These are phyloP conservation scores for Eulithis testata DNA, from an alignment of 2,888 invertebrate species.

Conservation along the genomic window DNA sequence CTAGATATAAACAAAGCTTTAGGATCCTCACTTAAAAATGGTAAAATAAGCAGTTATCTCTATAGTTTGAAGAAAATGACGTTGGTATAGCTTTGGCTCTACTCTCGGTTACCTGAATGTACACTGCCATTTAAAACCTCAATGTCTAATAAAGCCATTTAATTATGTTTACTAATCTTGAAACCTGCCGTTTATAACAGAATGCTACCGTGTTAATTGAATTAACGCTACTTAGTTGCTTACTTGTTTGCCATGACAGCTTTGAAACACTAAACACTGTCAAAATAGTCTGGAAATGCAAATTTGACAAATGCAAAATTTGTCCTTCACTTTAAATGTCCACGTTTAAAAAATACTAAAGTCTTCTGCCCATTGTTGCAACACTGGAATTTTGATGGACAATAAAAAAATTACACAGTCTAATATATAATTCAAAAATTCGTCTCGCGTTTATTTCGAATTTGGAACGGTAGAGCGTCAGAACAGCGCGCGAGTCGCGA, in stretches of 20 bases:
- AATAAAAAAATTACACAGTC: slow-evolving; percentile 25
- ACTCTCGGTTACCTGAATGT: no score
- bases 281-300: slow-evolving; percentile 49
- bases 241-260: slow-evolving; percentile 60
- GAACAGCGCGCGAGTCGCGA: slow-evolving; percentile 48
- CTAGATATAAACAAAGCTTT: no score
- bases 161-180: not conserved
- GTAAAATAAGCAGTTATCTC: no score
- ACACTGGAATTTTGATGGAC: slow-evolving; percentile 42
- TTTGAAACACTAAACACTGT: slow-evolving; percentile 52
- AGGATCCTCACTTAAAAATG: no score
- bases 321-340: slow-evolving; percentile 9
- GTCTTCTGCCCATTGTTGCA: slow-evolving; percentile 51
- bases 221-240: slow-evolving; percentile 45
- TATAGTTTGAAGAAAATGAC: no score
- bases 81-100: no score
- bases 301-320: slow-evolving; percentile 34
- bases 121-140: not conserved
- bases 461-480: slow-evolving; percentile 53
- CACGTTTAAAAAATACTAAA: slow-evolving; percentile 23
- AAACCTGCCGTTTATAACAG: slow-evolving; percentile 12
- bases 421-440: slow-evolving; percentile 38
- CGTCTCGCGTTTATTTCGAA: slow-evolving; percentile 54
- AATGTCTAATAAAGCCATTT: not conserved
- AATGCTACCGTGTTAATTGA: slow-evolving; percentile 46